phyloP scores from a whole-genome alignment of 2,113 vertebrate species.

The Hemichromis elongatus region DNA sequence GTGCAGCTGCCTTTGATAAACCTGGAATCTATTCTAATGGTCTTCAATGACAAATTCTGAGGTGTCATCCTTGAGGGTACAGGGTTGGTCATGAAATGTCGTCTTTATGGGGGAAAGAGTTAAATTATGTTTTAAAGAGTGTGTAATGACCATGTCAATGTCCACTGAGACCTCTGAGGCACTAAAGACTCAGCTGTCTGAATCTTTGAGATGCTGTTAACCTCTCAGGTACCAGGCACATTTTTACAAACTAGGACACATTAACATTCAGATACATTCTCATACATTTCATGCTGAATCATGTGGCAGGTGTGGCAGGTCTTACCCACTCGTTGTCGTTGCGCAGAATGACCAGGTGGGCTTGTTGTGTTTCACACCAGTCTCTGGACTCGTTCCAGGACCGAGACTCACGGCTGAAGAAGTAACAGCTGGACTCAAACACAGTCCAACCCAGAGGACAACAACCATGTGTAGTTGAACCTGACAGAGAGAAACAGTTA shows the following conservation, averaged over 20 bases:
- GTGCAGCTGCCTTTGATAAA: no score
- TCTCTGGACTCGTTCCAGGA: conserved; percentile 13
- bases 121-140: neutral
- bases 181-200: neutral
- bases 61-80: no score
- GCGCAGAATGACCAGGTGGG: conserved; percentile 33
- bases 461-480: neutral
- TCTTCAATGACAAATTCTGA: no score
- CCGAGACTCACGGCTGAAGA: neutral
- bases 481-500: neutral
- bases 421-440: conserved; percentile 13
- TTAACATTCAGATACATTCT: neutral
- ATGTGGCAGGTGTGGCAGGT: neutral
- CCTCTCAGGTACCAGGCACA: neutral
- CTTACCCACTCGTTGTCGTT: conserved; percentile 54
- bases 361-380: conserved; percentile 29
- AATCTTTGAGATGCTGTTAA: neutral
- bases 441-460: conserved; percentile 12
- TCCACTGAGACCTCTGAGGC: rapidly evolving
- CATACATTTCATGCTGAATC: rapidly evolving
- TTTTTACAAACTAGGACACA: neutral
- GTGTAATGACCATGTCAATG: neutral
- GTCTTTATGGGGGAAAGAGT: neutral
- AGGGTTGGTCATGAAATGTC: neutral
- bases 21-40: no score